Percentiles rank a stretch among this genome's conserved stretches.
Conservation (phyloP, 2,888 invertebrate genomes). For the Lasioglossum lativentre region DNA sequence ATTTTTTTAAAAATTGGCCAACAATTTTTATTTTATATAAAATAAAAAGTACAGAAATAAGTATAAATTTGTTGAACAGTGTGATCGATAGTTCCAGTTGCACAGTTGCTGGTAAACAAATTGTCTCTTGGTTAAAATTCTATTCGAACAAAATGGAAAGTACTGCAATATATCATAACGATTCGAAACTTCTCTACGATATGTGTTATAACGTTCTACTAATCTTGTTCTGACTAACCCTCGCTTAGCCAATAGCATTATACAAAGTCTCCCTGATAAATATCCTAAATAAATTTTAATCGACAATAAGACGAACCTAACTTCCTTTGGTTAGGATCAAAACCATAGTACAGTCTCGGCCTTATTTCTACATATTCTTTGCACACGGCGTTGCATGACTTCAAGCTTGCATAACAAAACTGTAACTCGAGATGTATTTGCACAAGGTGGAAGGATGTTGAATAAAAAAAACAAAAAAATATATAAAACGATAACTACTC, state of each 20-base stretch:
- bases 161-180: not conserved
- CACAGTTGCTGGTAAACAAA: not conserved
- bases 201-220: not conserved
- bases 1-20: too few relatives aligned
- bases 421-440: conserved; percentile 37
- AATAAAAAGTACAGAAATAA: not conserved
- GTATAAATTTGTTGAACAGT: not conserved
- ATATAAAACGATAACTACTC: conserved; percentile 41
- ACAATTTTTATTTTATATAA: too few relatives aligned
- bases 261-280: not conserved
- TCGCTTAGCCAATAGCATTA: not conserved
- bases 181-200: not conserved
- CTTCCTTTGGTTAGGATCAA: not conserved
- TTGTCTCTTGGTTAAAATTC: not conserved
- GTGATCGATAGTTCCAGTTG: conserved; percentile 3
- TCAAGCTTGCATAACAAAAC: conserved; percentile 50
- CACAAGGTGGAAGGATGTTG: conserved; percentile 45
- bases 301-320: not conserved
- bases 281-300: not conserved
- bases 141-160: not conserved
- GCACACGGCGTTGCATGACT: conserved; percentile 50
- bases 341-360: not conserved
- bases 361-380: conserved; percentile 20
- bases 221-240: not conserved
- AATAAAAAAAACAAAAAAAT: not conserved